phyloP scores from a whole-genome alignment of 2,113 vertebrate species.

The Calyptomena viridis region DNA sequence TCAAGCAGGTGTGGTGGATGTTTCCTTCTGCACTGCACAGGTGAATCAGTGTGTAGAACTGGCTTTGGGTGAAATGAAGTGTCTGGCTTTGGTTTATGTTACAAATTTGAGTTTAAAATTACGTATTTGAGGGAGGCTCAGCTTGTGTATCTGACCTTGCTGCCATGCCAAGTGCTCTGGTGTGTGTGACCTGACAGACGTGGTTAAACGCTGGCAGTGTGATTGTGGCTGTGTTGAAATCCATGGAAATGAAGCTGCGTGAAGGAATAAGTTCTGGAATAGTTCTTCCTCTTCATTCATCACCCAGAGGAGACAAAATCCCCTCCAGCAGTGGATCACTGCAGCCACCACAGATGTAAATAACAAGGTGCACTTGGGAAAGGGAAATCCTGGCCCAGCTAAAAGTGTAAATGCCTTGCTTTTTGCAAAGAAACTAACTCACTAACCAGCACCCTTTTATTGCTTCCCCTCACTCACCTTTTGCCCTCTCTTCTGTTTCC shows the following conservation, averaged over 20 bases:
- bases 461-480: slow-evolving; percentile 76
- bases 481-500: slow-evolving; percentile 63
- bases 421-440: slow-evolving; percentile 50
- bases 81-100: neutral
- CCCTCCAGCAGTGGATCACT: neutral
- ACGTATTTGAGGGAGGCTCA: neutral
- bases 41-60: slow-evolving; percentile 1
- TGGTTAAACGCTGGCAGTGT: neutral
- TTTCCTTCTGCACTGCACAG: neutral
- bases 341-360: neutral
- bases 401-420: slow-evolving; percentile 27
- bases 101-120: neutral
- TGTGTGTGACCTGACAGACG: neutral
- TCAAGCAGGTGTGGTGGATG: neutral
- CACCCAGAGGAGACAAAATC: neutral
- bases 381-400: neutral
- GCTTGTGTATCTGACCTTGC: neutral
- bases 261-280: neutral
- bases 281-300: neutral
- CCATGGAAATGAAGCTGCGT: neutral
- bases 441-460: slow-evolving; percentile 65
- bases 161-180: neutral
- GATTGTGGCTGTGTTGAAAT: neutral
- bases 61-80: neutral
- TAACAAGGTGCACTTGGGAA: neutral